phyloP scores from a whole-genome alignment of 2,888 invertebrate genomes.

The Acleris literana region DNA sequence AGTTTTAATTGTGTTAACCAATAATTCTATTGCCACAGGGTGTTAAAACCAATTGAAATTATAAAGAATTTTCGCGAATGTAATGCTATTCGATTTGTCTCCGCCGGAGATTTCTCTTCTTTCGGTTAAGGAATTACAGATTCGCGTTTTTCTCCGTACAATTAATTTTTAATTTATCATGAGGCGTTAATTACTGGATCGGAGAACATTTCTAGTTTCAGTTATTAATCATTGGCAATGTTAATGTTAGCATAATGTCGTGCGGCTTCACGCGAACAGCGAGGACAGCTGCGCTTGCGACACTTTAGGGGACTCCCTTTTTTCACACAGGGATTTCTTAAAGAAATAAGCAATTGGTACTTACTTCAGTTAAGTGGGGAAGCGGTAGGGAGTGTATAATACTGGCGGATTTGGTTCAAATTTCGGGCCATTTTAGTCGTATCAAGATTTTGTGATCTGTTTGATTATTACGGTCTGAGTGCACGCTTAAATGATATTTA shows the following conservation, averaged over 20 bases:
- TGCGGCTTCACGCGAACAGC: slow-evolving; percentile 46
- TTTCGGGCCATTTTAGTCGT: no score
- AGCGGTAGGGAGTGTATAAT: no score
- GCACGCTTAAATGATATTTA: no score
- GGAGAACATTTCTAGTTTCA: slow-evolving; percentile 30
- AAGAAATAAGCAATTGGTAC: no score
- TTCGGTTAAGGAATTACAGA: neutral
- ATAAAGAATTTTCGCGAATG: no score
- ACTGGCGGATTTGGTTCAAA: no score
- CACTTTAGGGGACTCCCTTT: slow-evolving; percentile 45
- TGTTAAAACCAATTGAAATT: neutral
- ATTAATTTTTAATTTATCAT: slow-evolving; percentile 17
- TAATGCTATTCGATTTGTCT: neutral
- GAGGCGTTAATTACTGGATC: slow-evolving; percentile 29
- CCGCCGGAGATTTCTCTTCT: neutral
- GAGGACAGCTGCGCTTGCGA: slow-evolving; percentile 36
- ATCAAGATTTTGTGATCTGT: no score
- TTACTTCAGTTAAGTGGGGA: no score
- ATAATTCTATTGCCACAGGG: slow-evolving; percentile 1
- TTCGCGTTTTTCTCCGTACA: slow-evolving; percentile 9
- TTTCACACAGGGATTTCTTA: neutral
- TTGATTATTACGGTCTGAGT: no score
- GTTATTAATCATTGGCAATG: slow-evolving; percentile 18
- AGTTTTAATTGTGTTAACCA: no score
- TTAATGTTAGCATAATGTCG: slow-evolving; percentile 27